Base-by-base conservation (phyloP, 1,140 invertebrate species). In the Meteorus sp. region DNA sequence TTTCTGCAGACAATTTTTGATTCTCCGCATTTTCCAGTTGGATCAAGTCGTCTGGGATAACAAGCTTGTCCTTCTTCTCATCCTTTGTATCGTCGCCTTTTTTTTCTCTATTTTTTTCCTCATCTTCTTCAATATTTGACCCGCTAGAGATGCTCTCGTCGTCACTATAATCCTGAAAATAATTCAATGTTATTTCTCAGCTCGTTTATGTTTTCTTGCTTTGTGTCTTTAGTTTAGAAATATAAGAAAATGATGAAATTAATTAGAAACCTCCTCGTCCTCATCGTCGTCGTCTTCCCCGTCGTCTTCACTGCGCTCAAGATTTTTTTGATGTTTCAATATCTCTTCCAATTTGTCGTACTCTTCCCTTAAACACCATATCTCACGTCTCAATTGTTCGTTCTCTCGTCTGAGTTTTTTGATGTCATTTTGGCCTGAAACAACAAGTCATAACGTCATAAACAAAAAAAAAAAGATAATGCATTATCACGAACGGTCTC, bases 321-420 rank as follows among this genome's bases (percentile, higher is more conserved):
- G 77, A 79, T 71, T 78, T 79, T 76, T 81, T 31, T 85, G 76
- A 58, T 85, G 85, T 63, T 88, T 86, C 61, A 92, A 75, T 68
- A 91, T 83, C 61, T 88, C 87, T 74, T 94, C 91, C 53, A 95
- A 81, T 56, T 89, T 85, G 70, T 94, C 91, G 73, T 92, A 94
- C 72, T 94, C 92, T 71, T 94, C 92, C 39, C 93, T 82, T 37
- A 95, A 80, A 33, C 86, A 88, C 83, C 92, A 94, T 72, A 94
- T 92, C 76, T 94, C 92, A 31, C 90, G 82, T 61, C 90, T 86
- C 22, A 95, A 79, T 71, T 91, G 89, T 65, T 94, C 91, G 78
- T 94, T 94, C 71, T 94, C 92, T 33, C 88, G 82, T 51, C 90
- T 88, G 58, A 94, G 72, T 73, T 94, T 93, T 74, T 93, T 93